Base-by-base conservation (phyloP, 2,888 invertebrate species). In the Diarsia dahlii region DNA sequence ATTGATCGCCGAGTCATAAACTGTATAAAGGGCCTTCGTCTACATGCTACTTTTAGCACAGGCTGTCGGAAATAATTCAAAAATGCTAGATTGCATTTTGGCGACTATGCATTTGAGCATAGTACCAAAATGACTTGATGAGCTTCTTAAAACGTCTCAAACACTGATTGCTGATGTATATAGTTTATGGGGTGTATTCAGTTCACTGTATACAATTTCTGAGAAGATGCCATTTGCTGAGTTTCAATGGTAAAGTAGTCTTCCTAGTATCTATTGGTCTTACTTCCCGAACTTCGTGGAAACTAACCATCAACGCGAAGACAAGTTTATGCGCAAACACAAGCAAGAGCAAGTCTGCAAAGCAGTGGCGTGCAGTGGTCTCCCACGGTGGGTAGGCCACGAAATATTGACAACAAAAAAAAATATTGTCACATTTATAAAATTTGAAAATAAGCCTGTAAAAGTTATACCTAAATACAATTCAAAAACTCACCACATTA, bases 1-100 rank as follows among this genome's bases (percentile, higher is more conserved):
- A 69, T 79, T 77, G 64, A 78, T 78, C 69, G 54, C 46, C 5
- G 39, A 45, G 20, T 46, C 13, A 62, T 76, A 76, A 56, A 10
- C 63, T 20, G 15, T 52, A n/a, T n/a, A n/a, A 56, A 58, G 20
- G 52, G 20, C 52, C 13, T 50, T 20, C 18, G 12, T 28, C 34
- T 20, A 64, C 48, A 10, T 50, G 45, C 13, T 50, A 10, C 34
- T 45, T 28, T n/a, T n/a, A 39, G 15, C 18, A 48, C 39, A 13
- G 50, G 8, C 56, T 0, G 15, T 56, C 0, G 9, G 18, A 39
- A n/a, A 50, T n/a, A 18, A n/a, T 67, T 10, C 3, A 8, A 46
- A 3, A n/a, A 46, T 18, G 34, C 23, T 34, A 8, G 12, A 15
- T 23, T 6, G 13, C 5, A 23, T 12, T 54, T 52, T 46, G 20